Percentiles rank a stretch among this genome's conserved stretches.
Conservation (phyloP, 2,113 vertebrate species). For the Laticauda colubrina region DNA sequence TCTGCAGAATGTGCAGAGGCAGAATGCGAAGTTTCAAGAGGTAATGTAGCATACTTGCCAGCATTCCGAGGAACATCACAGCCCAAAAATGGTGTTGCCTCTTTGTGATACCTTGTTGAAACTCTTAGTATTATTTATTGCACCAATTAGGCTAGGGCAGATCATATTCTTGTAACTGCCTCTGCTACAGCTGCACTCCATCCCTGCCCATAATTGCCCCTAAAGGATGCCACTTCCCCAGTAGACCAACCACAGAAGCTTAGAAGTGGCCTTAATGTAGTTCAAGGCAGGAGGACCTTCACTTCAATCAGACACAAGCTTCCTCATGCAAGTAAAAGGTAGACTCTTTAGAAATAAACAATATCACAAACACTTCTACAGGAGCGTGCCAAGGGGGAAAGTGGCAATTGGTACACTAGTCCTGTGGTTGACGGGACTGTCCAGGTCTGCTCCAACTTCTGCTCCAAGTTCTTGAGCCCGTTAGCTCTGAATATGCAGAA, state of each 20-base stretch:
- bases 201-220: background rate
- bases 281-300: conserved; percentile 63
- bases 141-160: background rate
- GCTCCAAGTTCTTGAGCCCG: conserved; percentile 38
- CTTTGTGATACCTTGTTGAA: background rate
- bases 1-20: background rate
- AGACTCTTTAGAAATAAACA: conserved; percentile 29
- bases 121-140: background rate
- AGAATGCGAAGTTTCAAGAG: background rate
- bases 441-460: conserved; percentile 18
- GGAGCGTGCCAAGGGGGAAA: conserved; percentile 20
- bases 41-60: background rate
- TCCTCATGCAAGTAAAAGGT: conserved; percentile 31
- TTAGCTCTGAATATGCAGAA: conserved; percentile 57
- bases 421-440: background rate
- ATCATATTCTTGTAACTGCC: background rate
- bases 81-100: background rate
- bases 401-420: background rate
- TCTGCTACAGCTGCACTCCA: background rate
- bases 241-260: conserved; percentile 37
- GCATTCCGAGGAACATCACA: background rate
- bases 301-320: conserved; percentile 51
- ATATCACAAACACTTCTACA: conserved; percentile 28
- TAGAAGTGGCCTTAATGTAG: conserved; percentile 71
- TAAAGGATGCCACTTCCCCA: background rate